Evolutionary conservation across 2,888 invertebrate genomes (phyloP).

Genomic region (Pammene fasciana): DNA sequence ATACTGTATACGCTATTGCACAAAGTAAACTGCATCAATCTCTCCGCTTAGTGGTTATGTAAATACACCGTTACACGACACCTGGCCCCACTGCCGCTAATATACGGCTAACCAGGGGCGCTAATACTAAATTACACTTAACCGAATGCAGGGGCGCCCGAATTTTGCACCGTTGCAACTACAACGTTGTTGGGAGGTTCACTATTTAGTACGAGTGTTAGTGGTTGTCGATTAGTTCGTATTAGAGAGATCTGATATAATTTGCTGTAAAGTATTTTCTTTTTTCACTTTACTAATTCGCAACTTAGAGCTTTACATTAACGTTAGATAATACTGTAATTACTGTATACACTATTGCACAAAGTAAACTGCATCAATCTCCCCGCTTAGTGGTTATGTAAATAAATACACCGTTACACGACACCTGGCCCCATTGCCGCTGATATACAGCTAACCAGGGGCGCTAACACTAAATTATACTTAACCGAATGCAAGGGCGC

Average conservation of each 20-base stretch:
- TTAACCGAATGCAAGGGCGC: slow-evolving; percentile 21
- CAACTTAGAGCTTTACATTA: too few species aligned
- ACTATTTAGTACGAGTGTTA: too few species aligned
- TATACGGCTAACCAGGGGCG: slow-evolving; percentile 32
- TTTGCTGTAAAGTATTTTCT: too few species aligned
- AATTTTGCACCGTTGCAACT: slow-evolving; percentile 13
- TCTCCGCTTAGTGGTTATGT: slow-evolving; percentile 28
- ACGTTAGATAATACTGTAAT: background rate
- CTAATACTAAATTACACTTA: slow-evolving; percentile 38
- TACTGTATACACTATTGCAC: background rate
- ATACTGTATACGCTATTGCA: background rate
- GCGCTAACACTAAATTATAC: slow-evolving; percentile 39
- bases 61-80: slow-evolving; percentile 25
- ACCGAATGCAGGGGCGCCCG: slow-evolving; percentile 15
- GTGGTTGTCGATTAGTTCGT: too few species aligned
- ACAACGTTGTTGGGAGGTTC: too few species aligned
- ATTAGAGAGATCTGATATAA: too few species aligned
- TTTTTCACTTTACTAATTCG: too few species aligned
- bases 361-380: slow-evolving; percentile 22
- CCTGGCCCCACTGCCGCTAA: slow-evolving; percentile 30
- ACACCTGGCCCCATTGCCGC: slow-evolving; percentile 31
- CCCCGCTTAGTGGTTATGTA: slow-evolving; percentile 29
- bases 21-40: slow-evolving; percentile 21
- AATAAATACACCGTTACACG: slow-evolving; percentile 26
- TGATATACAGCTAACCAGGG: slow-evolving; percentile 32